Conservation (phyloP, 2,888 invertebrate species). For the Sesia apiformis region DNA sequence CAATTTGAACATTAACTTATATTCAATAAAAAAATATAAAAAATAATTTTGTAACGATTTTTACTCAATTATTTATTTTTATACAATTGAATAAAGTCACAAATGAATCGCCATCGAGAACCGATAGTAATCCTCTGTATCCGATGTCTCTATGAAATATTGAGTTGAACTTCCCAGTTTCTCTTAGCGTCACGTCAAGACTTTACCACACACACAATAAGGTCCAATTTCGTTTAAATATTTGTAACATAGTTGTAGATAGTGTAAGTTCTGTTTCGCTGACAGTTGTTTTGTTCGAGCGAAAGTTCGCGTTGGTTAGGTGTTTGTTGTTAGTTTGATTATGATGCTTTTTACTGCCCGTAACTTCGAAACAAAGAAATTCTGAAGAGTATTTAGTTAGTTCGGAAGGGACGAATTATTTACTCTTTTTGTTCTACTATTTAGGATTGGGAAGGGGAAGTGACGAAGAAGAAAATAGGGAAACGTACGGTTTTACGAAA, state of each 20-base stretch:
- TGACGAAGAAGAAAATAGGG: no score
- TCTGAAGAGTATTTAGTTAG: background rate
- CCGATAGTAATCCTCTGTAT: constrained; percentile 18
- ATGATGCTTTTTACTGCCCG: background rate
- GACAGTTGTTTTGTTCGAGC: constrained; percentile 30
- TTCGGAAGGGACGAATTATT: background rate
- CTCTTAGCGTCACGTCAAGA: constrained; percentile 1
- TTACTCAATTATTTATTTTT: no score
- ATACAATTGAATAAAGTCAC: no score
- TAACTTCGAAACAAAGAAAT: background rate
- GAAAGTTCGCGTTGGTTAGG: constrained; percentile 25
- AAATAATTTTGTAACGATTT: no score
- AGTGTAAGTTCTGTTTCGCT: constrained; percentile 19
- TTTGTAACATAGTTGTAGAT: constrained; percentile 5
- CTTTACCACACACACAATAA: constrained; percentile 7
- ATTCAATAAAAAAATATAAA: no score
- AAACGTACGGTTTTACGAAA: no score
- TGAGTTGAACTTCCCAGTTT: constrained; percentile 22
- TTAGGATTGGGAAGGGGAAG: no score
- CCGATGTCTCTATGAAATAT: constrained; percentile 44
- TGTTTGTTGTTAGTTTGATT: constrained; percentile 33
- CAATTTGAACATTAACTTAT: no score
- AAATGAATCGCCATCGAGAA: background rate
- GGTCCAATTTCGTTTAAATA: constrained; percentile 10
- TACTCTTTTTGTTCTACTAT: no score